Evolutionary conservation across 1,140 invertebrate genomes (phyloP).

Genomic region (Epicauta chinensis): DNA sequence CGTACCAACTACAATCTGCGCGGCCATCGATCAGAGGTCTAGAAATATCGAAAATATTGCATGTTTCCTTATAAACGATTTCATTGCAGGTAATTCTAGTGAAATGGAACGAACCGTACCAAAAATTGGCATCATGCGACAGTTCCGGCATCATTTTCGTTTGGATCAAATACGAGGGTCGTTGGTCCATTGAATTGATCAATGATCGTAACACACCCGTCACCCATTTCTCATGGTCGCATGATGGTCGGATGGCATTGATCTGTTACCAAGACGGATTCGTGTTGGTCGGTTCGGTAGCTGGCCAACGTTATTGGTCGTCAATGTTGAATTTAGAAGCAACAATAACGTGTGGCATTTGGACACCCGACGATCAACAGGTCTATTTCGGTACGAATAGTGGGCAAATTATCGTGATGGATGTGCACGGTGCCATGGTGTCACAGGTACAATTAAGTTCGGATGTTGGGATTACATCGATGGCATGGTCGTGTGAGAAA

Average conservation of each 20-base stretch:
- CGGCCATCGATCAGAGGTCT: conserved; percentile 92
- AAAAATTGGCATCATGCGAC: conserved; percentile 96
- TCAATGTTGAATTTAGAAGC: conserved; percentile 92
- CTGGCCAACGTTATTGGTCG: conserved; percentile 96
- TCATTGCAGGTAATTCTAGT: conserved; percentile 86
- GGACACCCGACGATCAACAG: conserved; percentile 96
- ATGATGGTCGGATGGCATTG: conserved; percentile 95
- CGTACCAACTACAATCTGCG: conserved; percentile 96
- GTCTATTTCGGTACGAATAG: conserved; percentile 93
- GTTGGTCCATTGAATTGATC: conserved; percentile 98
- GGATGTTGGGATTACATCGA: conserved; percentile 77
- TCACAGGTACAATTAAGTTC: conserved; percentile 77
- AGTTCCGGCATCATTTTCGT: conserved; percentile 97
- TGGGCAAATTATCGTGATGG: conserved; percentile 92
- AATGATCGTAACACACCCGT: conserved; percentile 96
- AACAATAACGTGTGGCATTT: conserved; percentile 91
- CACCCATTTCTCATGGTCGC: conserved; percentile 96
- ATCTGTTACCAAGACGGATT: conserved; percentile 98
- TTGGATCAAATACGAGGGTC: conserved; percentile 98
- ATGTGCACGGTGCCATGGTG: conserved; percentile 91
- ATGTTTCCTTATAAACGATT: not conserved
- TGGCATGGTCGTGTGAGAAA: conserved; percentile 96
- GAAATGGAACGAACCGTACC: conserved; percentile 98
- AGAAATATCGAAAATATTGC: not conserved
- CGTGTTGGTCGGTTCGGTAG: conserved; percentile 92